Evolutionary conservation across 2,888 invertebrate genomes (phyloP).

Genomic region (Alcis repandata): DNA sequence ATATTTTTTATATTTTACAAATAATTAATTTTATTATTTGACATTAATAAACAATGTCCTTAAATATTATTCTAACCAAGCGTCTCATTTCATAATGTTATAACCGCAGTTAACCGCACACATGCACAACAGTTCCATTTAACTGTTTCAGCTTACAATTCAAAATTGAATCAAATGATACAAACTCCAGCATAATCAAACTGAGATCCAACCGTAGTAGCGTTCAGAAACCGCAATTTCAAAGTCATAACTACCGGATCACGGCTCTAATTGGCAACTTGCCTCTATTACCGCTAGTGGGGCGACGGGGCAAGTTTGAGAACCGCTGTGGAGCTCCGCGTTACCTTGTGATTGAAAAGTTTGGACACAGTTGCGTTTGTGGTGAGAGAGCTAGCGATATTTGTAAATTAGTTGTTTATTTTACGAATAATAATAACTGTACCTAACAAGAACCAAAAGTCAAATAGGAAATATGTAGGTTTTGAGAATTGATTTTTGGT

Average conservation of each 20-base stretch:
- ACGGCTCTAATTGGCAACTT: conserved; percentile 44
- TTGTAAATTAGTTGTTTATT: not conserved
- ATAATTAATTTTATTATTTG: too few species aligned
- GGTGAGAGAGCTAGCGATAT: conserved; percentile 10
- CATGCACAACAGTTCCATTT: not conserved
- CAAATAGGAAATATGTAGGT: too few species aligned
- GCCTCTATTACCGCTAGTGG: conserved; percentile 39
- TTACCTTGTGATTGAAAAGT: conserved; percentile 38
- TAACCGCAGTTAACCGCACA: too few species aligned
- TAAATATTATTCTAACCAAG: too few species aligned
- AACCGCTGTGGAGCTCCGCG: conserved; percentile 30
- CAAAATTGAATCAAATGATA: conserved; percentile 22
- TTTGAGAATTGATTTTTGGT: too few species aligned
- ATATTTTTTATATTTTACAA: too few species aligned
- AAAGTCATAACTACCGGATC: conserved; percentile 43
- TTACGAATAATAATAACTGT: too few species aligned
- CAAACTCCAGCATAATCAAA: conserved; percentile 24
- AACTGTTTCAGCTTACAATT: not conserved
- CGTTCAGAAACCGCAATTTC: conserved; percentile 29
- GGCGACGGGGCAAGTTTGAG: conserved; percentile 37
- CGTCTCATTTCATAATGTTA: too few species aligned
- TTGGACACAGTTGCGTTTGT: conserved; percentile 29
- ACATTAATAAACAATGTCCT: too few species aligned
- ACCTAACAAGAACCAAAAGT: too few species aligned
- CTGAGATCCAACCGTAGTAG: conserved; percentile 8